Evolutionary conservation across 2,888 invertebrate genomes (phyloP).

Genomic region (Crioceris asparagi): DNA sequence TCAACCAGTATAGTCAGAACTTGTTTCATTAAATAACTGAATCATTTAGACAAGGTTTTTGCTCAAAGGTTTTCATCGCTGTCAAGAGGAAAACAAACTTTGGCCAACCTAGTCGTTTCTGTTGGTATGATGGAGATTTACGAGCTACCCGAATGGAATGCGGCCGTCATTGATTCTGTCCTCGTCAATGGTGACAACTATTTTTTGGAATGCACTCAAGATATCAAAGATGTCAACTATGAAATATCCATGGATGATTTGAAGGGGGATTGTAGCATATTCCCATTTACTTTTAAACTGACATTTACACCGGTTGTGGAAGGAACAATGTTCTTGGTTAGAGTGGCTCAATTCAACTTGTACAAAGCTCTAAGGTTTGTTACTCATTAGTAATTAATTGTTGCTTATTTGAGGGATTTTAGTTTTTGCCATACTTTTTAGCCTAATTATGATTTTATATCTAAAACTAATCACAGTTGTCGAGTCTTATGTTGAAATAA

Average conservation of each 20-base stretch:
- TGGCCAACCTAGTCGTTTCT: slow-evolving; percentile 41
- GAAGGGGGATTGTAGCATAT: slow-evolving; percentile 44
- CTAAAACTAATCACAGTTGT: too few relatives aligned
- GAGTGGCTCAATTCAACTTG: slow-evolving; percentile 48
- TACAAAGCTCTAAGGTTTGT: slow-evolving; percentile 44
- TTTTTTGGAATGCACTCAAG: slow-evolving; percentile 41
- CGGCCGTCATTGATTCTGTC: slow-evolving; percentile 50
- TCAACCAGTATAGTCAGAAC: too few relatives aligned
- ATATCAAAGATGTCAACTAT: slow-evolving; percentile 42
- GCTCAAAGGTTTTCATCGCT: slow-evolving; percentile 38
- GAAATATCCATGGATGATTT: slow-evolving; percentile 49
- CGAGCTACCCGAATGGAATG: slow-evolving; percentile 51
- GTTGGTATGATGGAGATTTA: slow-evolving; percentile 49
- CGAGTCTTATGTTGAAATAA: too few relatives aligned
- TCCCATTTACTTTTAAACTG: slow-evolving; percentile 47
- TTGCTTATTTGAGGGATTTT: too few relatives aligned
- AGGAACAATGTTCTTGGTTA: slow-evolving; percentile 50
- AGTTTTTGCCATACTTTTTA: too few relatives aligned
- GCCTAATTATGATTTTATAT: too few relatives aligned
- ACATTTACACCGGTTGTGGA: slow-evolving; percentile 46
- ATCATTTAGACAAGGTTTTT: background rate
- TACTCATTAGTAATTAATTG: too few relatives aligned
- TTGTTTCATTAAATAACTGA: background rate
- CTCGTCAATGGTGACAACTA: slow-evolving; percentile 49
- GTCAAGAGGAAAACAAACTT: slow-evolving; percentile 52